A percentile compares a stretch with the other conserved stretches of the same genome.
phyloP scores from a whole-genome alignment of 2,797 vertebrate species.

The Gorsachius magnificus region DNA sequence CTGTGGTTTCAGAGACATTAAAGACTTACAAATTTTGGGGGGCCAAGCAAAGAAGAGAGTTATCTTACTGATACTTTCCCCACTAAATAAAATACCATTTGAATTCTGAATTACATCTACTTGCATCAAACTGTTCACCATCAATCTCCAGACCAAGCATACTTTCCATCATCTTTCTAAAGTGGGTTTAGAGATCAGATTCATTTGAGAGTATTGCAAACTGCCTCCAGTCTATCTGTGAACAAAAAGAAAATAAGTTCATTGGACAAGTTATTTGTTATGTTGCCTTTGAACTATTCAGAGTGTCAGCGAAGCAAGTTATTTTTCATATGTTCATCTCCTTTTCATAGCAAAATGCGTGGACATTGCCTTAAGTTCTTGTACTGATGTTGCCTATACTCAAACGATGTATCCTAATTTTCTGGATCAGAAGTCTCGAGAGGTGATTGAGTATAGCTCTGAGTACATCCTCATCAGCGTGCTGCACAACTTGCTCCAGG shows the following conservation, averaged over 20 bases:
- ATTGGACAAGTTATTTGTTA: rapidly evolving
- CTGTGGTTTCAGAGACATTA: not conserved
- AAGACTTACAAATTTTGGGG: not conserved
- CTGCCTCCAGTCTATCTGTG: not conserved
- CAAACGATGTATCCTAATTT: slow-evolving; percentile 87
- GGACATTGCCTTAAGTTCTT: slow-evolving; percentile 85
- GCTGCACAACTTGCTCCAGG: slow-evolving; percentile 88
- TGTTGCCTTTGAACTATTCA: not conserved
- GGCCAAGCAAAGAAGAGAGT: not conserved
- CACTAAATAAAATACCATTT: not conserved
- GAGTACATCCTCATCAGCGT: slow-evolving; percentile 94
- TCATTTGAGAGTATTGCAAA: not conserved
- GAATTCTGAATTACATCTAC: not conserved
- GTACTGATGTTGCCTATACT: slow-evolving; percentile 84
- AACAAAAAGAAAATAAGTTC: not conserved
- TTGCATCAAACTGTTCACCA: not conserved
- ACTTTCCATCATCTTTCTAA: not conserved
- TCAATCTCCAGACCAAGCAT: not conserved
- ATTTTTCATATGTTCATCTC: not conserved
- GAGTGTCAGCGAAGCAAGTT: not conserved
- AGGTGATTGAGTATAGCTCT: slow-evolving; percentile 85
- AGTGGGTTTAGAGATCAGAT: not conserved
- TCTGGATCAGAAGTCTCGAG: slow-evolving; percentile 82
- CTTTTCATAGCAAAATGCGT: slow-evolving; percentile 78
- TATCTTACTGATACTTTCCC: rapidly evolving